phyloP scores from a whole-genome alignment of 2,113 vertebrate genomes.

The Lagenorhynchus albirostris region DNA sequence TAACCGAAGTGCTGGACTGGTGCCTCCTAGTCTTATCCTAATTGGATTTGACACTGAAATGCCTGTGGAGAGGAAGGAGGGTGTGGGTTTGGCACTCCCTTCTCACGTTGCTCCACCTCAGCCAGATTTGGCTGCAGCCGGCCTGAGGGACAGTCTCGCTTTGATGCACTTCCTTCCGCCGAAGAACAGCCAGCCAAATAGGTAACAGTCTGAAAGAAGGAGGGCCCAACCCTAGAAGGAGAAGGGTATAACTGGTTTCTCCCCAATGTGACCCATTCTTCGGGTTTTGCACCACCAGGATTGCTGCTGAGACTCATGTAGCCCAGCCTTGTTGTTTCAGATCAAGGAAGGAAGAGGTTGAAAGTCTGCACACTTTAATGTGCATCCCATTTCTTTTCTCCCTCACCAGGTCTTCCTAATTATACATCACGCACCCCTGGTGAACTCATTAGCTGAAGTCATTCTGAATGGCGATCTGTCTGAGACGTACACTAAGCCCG shows the following conservation, averaged over 20 bases:
- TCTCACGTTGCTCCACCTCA: not conserved
- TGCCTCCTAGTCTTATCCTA: not conserved
- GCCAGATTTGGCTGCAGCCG: not conserved
- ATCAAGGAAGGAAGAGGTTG: not conserved
- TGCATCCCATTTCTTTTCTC: not conserved
- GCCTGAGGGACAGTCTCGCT: not conserved
- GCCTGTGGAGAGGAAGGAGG: not conserved
- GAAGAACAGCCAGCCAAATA: constrained; percentile 21
- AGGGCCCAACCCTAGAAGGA: not conserved
- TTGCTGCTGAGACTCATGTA: not conserved
- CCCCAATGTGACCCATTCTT: not conserved
- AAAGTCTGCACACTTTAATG: not conserved
- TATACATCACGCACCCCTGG: constrained; percentile 95
- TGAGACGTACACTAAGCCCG: constrained; percentile 87
- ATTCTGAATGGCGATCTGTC: constrained; percentile 96
- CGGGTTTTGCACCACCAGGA: not conserved
- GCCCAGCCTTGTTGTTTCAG: not conserved
- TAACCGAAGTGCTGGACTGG: not conserved
- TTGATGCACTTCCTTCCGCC: constrained; percentile 2
- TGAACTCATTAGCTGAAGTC: constrained; percentile 94
- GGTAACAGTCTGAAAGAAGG: not conserved
- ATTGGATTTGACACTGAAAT: not conserved
- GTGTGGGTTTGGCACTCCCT: not conserved
- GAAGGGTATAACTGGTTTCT: not conserved
- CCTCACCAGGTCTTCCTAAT: constrained; percentile 94